Conservation (phyloP, 2,888 invertebrate species). For the Mystacides longicornis region DNA sequence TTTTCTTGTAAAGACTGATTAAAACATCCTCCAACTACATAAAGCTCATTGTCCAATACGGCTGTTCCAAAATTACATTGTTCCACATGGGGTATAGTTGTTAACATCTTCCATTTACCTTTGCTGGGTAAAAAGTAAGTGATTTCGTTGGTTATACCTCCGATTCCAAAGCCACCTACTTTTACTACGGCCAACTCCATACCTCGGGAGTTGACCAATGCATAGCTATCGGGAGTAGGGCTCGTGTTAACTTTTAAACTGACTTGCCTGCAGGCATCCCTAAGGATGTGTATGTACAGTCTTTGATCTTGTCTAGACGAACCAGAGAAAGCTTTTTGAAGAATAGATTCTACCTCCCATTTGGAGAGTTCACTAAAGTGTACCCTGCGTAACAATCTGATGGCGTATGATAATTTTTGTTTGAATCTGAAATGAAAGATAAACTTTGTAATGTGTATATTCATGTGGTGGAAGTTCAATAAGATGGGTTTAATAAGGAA, state of each 20-base stretch:
- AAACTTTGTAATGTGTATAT: too few relatives aligned
- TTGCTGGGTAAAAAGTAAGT: conserved; percentile 54
- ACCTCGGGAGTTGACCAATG: conserved; percentile 55
- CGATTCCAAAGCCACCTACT: conserved; percentile 61
- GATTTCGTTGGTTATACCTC: conserved; percentile 61
- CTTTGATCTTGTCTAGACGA: conserved; percentile 31
- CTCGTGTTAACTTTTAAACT: conserved; percentile 14
- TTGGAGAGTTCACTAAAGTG: conserved; percentile 42
- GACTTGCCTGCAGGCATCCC: conserved; percentile 34
- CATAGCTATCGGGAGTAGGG: conserved; percentile 25
- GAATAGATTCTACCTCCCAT: conserved; percentile 31
- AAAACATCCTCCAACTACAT: conserved; percentile 65
- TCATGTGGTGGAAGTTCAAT: too few relatives aligned
- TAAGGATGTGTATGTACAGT: conserved; percentile 35
- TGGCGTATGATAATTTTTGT: conserved; percentile 36
- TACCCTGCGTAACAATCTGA: conserved; percentile 40
- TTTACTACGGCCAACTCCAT: conserved; percentile 62
- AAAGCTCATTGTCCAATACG: conserved; percentile 60
- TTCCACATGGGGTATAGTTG: conserved; percentile 64
- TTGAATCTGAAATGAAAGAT: conserved; percentile 34
- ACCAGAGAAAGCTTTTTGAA: conserved; percentile 28
- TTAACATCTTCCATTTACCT: conserved; percentile 56
- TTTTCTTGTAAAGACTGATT: conserved; percentile 61
- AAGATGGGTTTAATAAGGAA: too few relatives aligned
- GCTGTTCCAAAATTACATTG: conserved; percentile 67